A percentile compares a stretch with the other conserved stretches of the same genome.
Conservation (phyloP, 2,113 vertebrate genomes). For the Epinephelus lanceolatus region DNA sequence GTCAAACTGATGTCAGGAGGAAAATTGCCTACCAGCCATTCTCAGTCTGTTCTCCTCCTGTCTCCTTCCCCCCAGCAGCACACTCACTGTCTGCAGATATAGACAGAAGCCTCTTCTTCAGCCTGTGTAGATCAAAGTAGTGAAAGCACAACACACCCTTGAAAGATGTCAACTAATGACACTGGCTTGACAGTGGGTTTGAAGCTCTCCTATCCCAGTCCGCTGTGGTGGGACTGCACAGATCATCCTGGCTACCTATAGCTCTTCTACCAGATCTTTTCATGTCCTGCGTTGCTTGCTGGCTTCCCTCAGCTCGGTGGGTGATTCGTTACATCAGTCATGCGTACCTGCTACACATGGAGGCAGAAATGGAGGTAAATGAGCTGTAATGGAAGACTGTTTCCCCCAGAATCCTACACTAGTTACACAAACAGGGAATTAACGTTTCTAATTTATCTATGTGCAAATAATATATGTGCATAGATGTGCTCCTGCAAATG, state of each 20-base stretch:
- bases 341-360: background rate
- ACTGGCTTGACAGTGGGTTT: constrained; percentile 31
- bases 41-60: constrained; percentile 25
- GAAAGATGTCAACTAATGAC: constrained; percentile 49
- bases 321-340: constrained; percentile 2
- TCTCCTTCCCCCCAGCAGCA: constrained; percentile 18
- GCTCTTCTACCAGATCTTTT: background rate
- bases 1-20: constrained; percentile 57
- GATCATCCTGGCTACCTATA: constrained; percentile 12
- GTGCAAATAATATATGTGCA: background rate
- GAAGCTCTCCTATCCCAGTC: background rate
- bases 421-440: too few relatives aligned
- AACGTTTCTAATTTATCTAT: background rate
- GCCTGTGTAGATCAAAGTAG: constrained; percentile 32
- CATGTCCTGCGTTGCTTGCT: constrained; percentile 1
- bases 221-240: constrained; percentile 4
- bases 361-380: constrained; percentile 4
- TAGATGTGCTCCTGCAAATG: background rate
- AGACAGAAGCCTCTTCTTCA: constrained; percentile 32
- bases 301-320: constrained; percentile 9
- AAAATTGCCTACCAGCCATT: constrained; percentile 55
- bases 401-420: background rate
- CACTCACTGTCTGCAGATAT: constrained; percentile 37
- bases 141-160: constrained; percentile 26
- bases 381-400: background rate